These are phyloP conservation scores for Phocides pigmalion DNA, from an alignment of 1,140 invertebrate genomes.

Conservation along the genomic window DNA sequence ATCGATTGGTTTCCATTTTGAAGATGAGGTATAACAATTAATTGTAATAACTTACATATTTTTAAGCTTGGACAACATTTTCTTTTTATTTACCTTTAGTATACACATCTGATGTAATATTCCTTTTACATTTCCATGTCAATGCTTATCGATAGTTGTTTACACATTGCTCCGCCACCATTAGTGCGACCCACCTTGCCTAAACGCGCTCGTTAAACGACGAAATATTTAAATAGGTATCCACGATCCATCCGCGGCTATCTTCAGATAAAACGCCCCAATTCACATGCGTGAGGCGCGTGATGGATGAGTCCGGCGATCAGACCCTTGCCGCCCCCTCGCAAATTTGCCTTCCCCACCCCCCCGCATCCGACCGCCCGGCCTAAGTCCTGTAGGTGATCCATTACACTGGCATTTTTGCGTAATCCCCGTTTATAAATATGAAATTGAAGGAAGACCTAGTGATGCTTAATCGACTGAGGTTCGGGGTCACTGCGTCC, in stretches of 20 bases:
- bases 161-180: slow-evolving; percentile 26
- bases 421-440: slow-evolving; percentile 83
- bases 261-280: slow-evolving; percentile 80
- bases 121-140: slow-evolving; percentile 2
- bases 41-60: too few species aligned
- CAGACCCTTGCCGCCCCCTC: slow-evolving; percentile 71
- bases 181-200: slow-evolving; percentile 36
- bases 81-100: too few species aligned
- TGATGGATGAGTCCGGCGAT: slow-evolving; percentile 82
- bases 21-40: too few species aligned
- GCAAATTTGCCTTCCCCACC: slow-evolving; percentile 72
- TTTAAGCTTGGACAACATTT: too few species aligned
- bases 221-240: slow-evolving; percentile 82
- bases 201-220: slow-evolving; percentile 61
- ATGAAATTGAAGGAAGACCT: slow-evolving; percentile 82
- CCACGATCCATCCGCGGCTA: slow-evolving; percentile 71
- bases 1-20: too few species aligned
- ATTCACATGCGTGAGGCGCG: slow-evolving; percentile 80
- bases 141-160: slow-evolving; percentile 7
- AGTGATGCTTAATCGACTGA: slow-evolving; percentile 81
- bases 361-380: slow-evolving; percentile 56
- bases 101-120: too few species aligned
- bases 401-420: slow-evolving; percentile 83
- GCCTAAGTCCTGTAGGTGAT: slow-evolving; percentile 80
- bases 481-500: slow-evolving; percentile 73